Base-by-base conservation (phyloP, 1,140 invertebrate species). In the Drosophila equinoxialis region DNA sequence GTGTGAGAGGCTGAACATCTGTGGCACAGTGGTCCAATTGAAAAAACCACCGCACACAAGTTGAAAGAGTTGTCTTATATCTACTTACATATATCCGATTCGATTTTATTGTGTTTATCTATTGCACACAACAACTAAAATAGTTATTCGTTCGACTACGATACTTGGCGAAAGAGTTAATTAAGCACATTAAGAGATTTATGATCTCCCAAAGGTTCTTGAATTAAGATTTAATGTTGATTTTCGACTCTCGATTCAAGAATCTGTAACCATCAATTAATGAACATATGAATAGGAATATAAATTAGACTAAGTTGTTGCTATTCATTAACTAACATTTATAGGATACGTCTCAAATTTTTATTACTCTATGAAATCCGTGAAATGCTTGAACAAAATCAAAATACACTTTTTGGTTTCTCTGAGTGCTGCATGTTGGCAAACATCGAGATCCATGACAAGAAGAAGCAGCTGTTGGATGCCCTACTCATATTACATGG, bases 401-500 rank as follows among this genome's bases (percentile, higher is more conserved):
- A 48, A 48, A 48, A 11, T 11, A 3, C 17, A 51, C 45, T 51
- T 51, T 13, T 41, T 11, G 13, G 13, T 41, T 62, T n/a, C n/a
- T 13, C 10, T 10, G 8, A 37, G 42, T 35, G 37, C 30, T 69
- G 55, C 71, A 42, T 62, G 67, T 72, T 68, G 67, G 45, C 39
- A 63, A 59, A 48, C 42, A 14, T 45, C n/a, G 17, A 26, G 23
- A 26, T 3, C 23, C 23, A 26, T 26, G 23, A 26, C 23, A 26
- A 26, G 23, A 48, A 14, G 17, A 10, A 68, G 62, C 77, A 75
- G 68, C 64, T 78, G 68, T 79, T 68, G 63, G 54, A 30, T 58
- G 61, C 65, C 65, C 48, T 30, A 63, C 30, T 48, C 67, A 58
- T 70, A 68, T 71, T 72, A 69, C 66, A 73, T 80, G 71, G 68